Percentiles rank a stretch among this genome's conserved stretches.
These are phyloP conservation scores for Nothobranchius furzeri DNA, from an alignment of 2,113 vertebrate genomes.

Conservation along the genomic window DNA sequence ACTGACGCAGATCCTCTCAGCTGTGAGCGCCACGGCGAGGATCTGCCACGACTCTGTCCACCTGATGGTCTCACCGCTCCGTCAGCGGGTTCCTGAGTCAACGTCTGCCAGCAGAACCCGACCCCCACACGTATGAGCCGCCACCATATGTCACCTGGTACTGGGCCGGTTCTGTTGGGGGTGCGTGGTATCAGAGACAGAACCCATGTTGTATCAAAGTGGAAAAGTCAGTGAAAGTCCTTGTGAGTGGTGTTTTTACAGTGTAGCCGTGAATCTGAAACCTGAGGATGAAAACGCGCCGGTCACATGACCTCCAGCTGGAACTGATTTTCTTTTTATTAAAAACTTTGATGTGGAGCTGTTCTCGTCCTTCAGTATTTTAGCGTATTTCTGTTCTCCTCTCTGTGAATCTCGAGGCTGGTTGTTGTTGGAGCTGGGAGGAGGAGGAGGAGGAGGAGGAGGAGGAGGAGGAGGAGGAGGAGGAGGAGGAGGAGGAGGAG, in stretches of 20 bases:
- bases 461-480: constrained; percentile 7
- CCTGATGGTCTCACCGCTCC: constrained; percentile 35
- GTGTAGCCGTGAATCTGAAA: too few relatives aligned
- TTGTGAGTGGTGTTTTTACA: too few relatives aligned
- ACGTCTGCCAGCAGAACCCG: constrained; percentile 56
- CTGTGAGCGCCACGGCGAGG: constrained; percentile 56
- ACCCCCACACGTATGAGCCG: constrained; percentile 40
- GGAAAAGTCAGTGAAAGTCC: too few relatives aligned
- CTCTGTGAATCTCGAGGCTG: constrained; percentile 53
- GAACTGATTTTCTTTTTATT: background rate
- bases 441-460: constrained; percentile 29
- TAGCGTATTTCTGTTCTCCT: constrained; percentile 9
- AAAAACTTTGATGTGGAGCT: background rate
- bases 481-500: constrained; percentile 9
- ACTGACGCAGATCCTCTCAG: constrained; percentile 50
- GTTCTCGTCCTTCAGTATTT: constrained; percentile 29
- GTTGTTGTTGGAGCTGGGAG: constrained; percentile 27
- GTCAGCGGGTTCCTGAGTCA: constrained; percentile 59
- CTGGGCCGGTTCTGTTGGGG: constrained; percentile 34
- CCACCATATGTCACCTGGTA: constrained; percentile 59
- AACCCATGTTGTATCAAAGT: too few relatives aligned
- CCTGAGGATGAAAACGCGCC: background rate
- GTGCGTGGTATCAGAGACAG: too few relatives aligned
- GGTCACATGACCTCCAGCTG: background rate
- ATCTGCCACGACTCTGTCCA: constrained; percentile 64